Evolutionary conservation across 2,888 invertebrate species (phyloP), one percentile per base, ranked within the genome.

Genomic region (Acanthacorydalis orientalis): DNA sequence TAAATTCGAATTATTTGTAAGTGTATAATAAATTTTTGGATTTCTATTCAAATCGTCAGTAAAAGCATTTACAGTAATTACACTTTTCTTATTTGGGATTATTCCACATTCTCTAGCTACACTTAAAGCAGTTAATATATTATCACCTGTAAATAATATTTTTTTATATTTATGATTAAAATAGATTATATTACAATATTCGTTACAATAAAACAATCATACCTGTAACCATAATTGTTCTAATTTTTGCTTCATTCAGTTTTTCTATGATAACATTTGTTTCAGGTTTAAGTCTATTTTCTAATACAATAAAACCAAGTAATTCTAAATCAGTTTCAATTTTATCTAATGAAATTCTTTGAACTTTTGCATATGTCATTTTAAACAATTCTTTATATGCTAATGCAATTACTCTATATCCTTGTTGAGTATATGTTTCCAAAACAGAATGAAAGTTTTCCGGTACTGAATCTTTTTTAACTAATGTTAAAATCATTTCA

Each of bases 161-260:
- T 23, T 23, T 23, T 23, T 23, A 23, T 23, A 14, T 12, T 14
- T 38, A 10, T 4, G 2, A 23, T 6, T 23, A 23, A 23, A 23
- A 2, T 23, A 10, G 7, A 11, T 15, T 31, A 12, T 15, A 14
- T 44, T 42, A 11, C 23, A 16, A 7, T 10, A 15, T 47, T 47
- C 14, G 12, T 7, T 45, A n/a, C 14, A 41, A 16, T 14, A 44
- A 43, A 32, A 32, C 14, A 44, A n/a, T 12, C 42, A 15, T 56
- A 83, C 86, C 97, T 35, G 97, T 98, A 14, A 97, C 88, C 97
- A 98, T 98, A 7, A 93, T 79, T 2, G 87, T 83, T 50, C 89
- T 79, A 52, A 99, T 85, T 54, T 83, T 77, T 0, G 98, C 96
- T 2, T 80, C 70, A 52, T 78, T 82, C 46, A 97, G 68, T 32